Percentiles rank a stretch among this genome's conserved stretches.
Evolutionary conservation across 2,888 invertebrate genomes (phyloP).

Genomic region (Machimus rusticus): DNA sequence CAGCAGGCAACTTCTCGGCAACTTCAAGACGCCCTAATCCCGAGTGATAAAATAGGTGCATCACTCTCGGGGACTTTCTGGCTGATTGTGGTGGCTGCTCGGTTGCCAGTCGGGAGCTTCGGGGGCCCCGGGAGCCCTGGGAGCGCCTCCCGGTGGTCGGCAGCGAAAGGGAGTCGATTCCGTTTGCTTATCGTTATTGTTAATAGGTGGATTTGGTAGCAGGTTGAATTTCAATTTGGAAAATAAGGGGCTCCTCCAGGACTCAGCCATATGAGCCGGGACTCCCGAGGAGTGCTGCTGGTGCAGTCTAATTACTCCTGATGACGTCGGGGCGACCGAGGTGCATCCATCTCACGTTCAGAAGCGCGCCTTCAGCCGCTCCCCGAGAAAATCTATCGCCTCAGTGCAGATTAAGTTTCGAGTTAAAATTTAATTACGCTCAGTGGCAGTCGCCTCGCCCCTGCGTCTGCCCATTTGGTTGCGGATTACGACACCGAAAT

Average conservation of each 20-base stretch:
- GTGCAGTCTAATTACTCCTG: background rate
- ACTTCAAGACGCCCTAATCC: background rate
- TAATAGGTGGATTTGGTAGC: slow-evolving; percentile 14
- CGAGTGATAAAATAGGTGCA: slow-evolving; percentile 4
- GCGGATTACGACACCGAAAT: slow-evolving; percentile 14
- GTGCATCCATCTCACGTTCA: background rate
- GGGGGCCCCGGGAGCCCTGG: no score
- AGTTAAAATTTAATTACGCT: slow-evolving; percentile 34
- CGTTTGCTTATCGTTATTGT: slow-evolving; percentile 14
- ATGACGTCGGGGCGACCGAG: background rate
- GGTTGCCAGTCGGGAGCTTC: background rate
- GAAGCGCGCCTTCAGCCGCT: background rate
- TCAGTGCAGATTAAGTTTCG: background rate
- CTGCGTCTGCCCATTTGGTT: background rate
- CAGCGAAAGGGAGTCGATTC: background rate
- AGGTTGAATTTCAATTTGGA: slow-evolving; percentile 20
- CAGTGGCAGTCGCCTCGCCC: background rate
- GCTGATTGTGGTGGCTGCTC: background rate
- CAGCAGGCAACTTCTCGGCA: background rate
- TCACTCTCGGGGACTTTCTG: background rate
- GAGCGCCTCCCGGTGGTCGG: background rate
- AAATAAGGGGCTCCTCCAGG: background rate
- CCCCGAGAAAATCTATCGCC: background rate
- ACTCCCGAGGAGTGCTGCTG: background rate
- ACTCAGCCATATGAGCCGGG: background rate